phyloP scores from a whole-genome alignment of 2,888 invertebrate species.

The Exephanes ischioxanthus region DNA sequence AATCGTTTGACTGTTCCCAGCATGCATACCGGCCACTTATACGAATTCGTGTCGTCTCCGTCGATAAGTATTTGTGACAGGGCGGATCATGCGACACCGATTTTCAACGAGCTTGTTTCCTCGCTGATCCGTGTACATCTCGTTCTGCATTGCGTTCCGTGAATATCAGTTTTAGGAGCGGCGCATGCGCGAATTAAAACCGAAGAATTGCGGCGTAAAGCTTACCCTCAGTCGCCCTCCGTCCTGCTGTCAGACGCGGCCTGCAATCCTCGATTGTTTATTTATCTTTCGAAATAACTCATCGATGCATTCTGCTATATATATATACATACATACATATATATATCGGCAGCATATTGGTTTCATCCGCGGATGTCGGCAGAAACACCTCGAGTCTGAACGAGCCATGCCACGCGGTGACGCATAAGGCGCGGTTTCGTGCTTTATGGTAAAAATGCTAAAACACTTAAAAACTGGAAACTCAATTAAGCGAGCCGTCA shows the following conservation, averaged over 20 bases:
- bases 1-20: slow-evolving; percentile 61
- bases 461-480: slow-evolving; percentile 72
- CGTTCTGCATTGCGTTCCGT: neutral
- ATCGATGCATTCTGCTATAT: slow-evolving; percentile 56
- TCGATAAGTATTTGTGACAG: slow-evolving; percentile 6
- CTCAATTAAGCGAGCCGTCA: slow-evolving; percentile 75
- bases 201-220: neutral
- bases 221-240: neutral
- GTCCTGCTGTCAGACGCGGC: neutral
- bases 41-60: slow-evolving; percentile 37
- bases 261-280: slow-evolving; percentile 33
- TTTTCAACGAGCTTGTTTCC: slow-evolving; percentile 34
- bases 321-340: neutral
- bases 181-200: slow-evolving; percentile 7
- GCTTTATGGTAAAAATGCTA: slow-evolving; percentile 66
- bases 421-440: too few relatives aligned
- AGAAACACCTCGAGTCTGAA: slow-evolving; percentile 26
- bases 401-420: slow-evolving; percentile 48
- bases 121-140: slow-evolving; percentile 11
- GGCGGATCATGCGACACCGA: slow-evolving; percentile 19
- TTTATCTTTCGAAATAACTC: slow-evolving; percentile 62
- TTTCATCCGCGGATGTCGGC: too few relatives aligned
- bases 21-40: slow-evolving; percentile 19
- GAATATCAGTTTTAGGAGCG: slow-evolving; percentile 11
- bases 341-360: slow-evolving; percentile 16